These are phyloP conservation scores for Ctenomys sociabilis DNA, from an alignment of 2,113 vertebrate genomes.

Conservation along the genomic window DNA sequence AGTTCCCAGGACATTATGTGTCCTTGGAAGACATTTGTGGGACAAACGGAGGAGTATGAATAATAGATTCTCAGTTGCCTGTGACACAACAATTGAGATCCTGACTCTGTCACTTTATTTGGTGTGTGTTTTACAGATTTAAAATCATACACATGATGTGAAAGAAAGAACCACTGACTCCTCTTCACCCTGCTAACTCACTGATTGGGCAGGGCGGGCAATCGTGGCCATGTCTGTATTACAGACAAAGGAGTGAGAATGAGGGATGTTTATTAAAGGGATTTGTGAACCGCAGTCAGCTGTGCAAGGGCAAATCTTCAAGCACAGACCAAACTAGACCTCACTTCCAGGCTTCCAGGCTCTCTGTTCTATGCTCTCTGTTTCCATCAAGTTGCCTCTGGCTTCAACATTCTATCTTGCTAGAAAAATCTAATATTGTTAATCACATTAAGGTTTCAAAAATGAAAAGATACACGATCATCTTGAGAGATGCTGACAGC, in stretches of 20 bases:
- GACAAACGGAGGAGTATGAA: not conserved
- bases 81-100: not conserved
- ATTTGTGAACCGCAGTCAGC: too few species aligned
- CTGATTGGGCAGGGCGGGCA: not conserved
- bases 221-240: fast-evolving
- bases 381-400: not conserved
- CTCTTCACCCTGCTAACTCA: not conserved
- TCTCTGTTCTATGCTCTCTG: not conserved
- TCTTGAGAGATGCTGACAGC: not conserved
- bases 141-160: not conserved
- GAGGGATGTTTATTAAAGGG: not conserved
- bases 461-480: not conserved
- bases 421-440: not conserved
- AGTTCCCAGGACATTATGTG: not conserved
- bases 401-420: not conserved
- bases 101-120: not conserved
- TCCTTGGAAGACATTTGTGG: not conserved
- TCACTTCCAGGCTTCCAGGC: not conserved
- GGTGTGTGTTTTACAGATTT: not conserved
- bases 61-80: not conserved
- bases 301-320: not conserved
- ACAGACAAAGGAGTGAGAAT: not conserved
- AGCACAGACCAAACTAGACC: not conserved
- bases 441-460: constrained; percentile 43
- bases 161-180: not conserved